Base-by-base conservation (phyloP, 1,140 invertebrate genomes). In the Calliphora vicina region DNA sequence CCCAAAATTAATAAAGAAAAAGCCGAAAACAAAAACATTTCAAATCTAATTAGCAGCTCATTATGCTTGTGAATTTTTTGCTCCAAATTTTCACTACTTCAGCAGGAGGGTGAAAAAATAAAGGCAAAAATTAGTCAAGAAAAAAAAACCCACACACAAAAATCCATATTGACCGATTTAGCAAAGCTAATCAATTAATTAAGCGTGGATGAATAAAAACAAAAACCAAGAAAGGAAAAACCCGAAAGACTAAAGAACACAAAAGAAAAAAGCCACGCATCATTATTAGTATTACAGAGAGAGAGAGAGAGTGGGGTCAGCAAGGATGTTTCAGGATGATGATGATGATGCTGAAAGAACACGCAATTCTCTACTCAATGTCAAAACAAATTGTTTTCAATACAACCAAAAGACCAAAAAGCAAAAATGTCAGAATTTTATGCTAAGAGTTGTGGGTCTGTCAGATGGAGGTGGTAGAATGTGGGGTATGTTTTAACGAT, bases 151-250 rank as follows among this genome's bases (percentile, higher is more conserved):
- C 29, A 8, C 27, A 78, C 25, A 83, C 45, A 57, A 80, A 43
- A 81, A 78, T 76, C 81, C 83, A 84, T 84, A 84, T 84, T 84
- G 83, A 84, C 73, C 83, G 83, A 84, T 84, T 84, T 84, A 80
- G 81, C 74, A 81, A 84, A 84, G 83, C 83, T 84, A 84, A 84
- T 84, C 83, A 84, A 84, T 84, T 84, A 84, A 84, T 84, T 84
- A 84, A 67, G 43, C 45, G 29, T 61, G 72, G 81, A 82, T 67
- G 20, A 76, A 72, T 29, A 43, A 20, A 61, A 72, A 45, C 43
- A 61, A 35, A 67, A 57, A 42, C n/a, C 0, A 8, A 43, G 35
- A 43, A 43, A 73, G n/a, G 17, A 43, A 43, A 25, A 20, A 35
- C 4, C 2, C 15, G 15, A 3, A 20, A 74, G 20, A 74, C n/a